Percentiles rank a stretch among this genome's conserved stretches.
Evolutionary conservation across 2,797 vertebrate species (phyloP).

Genomic region (Vultur gryphus): DNA sequence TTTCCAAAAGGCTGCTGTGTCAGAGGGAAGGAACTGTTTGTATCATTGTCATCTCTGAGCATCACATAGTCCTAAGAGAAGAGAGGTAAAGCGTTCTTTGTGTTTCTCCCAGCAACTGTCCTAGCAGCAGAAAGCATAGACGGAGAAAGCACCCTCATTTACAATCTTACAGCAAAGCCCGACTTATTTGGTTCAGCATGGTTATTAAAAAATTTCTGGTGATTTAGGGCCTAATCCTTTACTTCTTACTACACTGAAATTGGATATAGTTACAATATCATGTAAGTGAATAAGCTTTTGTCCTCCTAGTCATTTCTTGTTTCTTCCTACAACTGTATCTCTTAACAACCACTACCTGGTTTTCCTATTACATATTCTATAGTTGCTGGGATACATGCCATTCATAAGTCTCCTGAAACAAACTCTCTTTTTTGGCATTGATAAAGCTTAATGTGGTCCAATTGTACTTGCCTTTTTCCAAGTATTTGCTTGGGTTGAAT

Average conservation of each 20-base stretch:
- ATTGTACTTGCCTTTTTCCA: background rate
- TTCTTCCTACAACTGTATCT: background rate
- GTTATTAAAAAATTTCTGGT: background rate
- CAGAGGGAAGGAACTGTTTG: background rate
- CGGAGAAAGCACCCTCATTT: background rate
- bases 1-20: background rate
- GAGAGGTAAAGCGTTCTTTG: background rate
- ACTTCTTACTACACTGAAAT: background rate
- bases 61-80: background rate
- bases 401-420: background rate
- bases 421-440: background rate
- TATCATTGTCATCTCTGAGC: background rate
- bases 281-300: constrained; percentile 1
- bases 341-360: background rate
- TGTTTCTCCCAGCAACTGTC: background rate
- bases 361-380: background rate
- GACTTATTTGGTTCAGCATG: background rate
- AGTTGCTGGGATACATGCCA: background rate
- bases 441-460: background rate
- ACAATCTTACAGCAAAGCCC: background rate
- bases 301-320: background rate
- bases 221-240: background rate
- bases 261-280: background rate
- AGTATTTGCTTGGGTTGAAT: background rate
- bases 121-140: background rate